A percentile compares a stretch with the other conserved stretches of the same genome.
phyloP scores from a whole-genome alignment of 2,797 vertebrate species.

The Aplochiton taeniatus region DNA sequence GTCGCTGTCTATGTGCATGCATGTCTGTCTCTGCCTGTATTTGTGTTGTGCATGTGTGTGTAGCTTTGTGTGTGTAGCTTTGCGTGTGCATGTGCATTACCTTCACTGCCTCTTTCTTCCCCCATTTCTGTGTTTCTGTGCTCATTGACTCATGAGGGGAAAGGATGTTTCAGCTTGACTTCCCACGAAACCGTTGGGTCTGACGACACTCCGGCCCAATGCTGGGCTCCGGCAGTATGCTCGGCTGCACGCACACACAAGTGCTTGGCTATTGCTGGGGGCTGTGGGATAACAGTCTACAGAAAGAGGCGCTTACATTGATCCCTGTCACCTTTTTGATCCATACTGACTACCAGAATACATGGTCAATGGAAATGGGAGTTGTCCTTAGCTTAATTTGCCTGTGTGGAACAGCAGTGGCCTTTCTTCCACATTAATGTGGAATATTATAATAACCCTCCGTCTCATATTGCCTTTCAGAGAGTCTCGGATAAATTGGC shows the following conservation, averaged over 20 bases:
- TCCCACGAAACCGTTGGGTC: neutral
- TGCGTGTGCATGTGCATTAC: neutral
- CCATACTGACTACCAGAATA: too few relatives aligned
- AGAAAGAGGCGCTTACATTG: too few relatives aligned
- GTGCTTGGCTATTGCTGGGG: too few relatives aligned
- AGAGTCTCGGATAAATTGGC: too few relatives aligned
- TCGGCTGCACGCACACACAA: neutral
- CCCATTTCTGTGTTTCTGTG: neutral
- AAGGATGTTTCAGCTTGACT: neutral
- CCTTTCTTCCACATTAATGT: too few relatives aligned
- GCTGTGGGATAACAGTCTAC: too few relatives aligned
- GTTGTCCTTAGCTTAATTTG: too few relatives aligned
- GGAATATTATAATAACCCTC: too few relatives aligned
- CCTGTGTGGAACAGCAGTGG: too few relatives aligned
- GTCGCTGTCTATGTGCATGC: neutral
- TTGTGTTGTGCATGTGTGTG: neutral
- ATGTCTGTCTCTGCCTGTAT: neutral
- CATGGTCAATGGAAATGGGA: too few relatives aligned
- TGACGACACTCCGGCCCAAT: neutral
- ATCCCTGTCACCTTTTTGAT: too few relatives aligned
- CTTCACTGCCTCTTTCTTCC: neutral
- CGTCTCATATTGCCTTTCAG: too few relatives aligned
- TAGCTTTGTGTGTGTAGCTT: slow-evolving; percentile 6
- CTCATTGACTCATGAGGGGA: neutral
- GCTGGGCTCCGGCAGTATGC: neutral